Evolutionary conservation across 2,888 invertebrate genomes (phyloP), one percentile per base, ranked within the genome.

Genomic region (Zonitis immaculata): DNA sequence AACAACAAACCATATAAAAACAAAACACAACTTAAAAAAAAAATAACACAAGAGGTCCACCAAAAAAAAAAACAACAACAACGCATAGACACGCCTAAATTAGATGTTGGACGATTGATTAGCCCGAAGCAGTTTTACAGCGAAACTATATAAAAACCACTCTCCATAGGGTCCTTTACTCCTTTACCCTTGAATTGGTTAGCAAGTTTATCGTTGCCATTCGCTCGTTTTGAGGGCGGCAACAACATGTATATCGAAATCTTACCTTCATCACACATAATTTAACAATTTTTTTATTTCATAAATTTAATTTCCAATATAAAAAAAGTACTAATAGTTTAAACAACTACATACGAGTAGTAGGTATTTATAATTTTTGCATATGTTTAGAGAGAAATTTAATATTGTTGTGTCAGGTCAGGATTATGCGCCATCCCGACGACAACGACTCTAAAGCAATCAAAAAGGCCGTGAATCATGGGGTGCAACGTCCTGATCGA

Each of bases 351-450:
- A 20, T 39, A 39, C n/a, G n/a, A n/a, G n/a, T n/a, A n/a, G n/a
- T n/a, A n/a, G n/a, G n/a, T n/a, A n/a, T n/a, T 39, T 39, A 20
- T 48, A 54, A 57, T 60, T 53, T 63, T 63, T 62, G 60, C 60
- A 65, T 51, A 56, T 57, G 53, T 39, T 50, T 55, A 51, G 55
- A 61, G 63, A 58, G 65, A 64, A 68, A 66, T 66, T 66, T 65
- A 66, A 67, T 67, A 66, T 66, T 66, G 66, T 62, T 60, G 64
- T 65, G 62, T 64, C 39, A 67, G 68, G 68, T 68, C 67, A 68
- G 60, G 66, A 64, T 56, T 65, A 61, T 62, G 60, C 58, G 58
- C 58, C 56, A 60, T 61, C 59, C 58, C 44, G 58, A 39, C 39
- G 39, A 51, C 27, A 52, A 26, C 49, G 46, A 39, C 35, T 44